Percentiles rank a stretch among this genome's conserved stretches.
These are phyloP conservation scores for Pipra filicauda DNA, from an alignment of 2,113 vertebrate species.

Conservation along the genomic window DNA sequence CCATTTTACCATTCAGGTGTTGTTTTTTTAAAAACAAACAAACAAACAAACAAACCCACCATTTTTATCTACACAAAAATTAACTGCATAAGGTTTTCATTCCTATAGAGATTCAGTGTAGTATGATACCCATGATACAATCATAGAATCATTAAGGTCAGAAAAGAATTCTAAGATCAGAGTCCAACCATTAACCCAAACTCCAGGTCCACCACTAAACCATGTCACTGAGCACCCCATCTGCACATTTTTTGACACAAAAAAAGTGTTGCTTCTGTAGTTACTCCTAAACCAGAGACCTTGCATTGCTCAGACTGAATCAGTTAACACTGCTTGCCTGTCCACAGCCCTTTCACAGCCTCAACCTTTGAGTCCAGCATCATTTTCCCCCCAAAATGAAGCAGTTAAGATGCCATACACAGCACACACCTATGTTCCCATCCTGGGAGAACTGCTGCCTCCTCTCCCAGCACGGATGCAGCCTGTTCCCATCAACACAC, in stretches of 20 bases:
- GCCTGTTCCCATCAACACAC: background rate
- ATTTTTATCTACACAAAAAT: background rate
- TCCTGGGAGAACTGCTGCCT: background rate
- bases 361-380: background rate
- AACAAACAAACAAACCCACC: too few species aligned
- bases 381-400: background rate
- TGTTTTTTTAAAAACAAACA: background rate
- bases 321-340: background rate
- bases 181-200: background rate
- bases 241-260: background rate
- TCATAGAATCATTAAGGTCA: background rate
- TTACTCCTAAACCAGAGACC: background rate
- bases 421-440: background rate
- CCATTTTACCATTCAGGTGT: background rate
- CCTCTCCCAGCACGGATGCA: background rate
- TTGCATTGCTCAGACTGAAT: background rate
- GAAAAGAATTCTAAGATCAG: background rate
- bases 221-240: background rate
- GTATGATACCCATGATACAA: fast-evolving
- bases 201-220: background rate
- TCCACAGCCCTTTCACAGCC: background rate
- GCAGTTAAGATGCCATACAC: background rate
- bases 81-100: background rate
- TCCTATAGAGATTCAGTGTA: background rate
- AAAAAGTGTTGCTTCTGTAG: background rate